Conservation (phyloP, 2,113 vertebrate species). For the Lipotes vexillifer region DNA sequence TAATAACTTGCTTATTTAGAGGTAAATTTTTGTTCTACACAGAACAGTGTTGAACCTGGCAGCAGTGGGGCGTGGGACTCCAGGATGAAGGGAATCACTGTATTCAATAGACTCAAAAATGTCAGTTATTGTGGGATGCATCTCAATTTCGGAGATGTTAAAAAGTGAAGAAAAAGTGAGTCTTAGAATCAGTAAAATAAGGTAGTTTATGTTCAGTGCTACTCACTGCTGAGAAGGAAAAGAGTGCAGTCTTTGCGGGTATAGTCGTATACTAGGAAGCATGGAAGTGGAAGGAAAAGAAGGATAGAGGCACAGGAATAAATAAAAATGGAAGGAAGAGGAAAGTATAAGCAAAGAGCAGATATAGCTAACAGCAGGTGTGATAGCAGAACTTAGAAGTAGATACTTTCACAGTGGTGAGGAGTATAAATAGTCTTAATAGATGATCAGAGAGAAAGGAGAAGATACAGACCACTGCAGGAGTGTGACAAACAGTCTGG, state of each 20-base stretch:
- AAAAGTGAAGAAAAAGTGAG: neutral
- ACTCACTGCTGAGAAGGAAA: neutral
- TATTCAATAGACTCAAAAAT: neutral
- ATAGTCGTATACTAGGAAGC: neutral
- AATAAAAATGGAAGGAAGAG: neutral
- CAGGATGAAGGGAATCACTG: neutral
- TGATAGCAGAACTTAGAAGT: neutral
- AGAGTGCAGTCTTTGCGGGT: neutral
- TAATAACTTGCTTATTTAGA: neutral
- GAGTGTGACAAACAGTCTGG: neutral
- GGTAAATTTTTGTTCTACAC: neutral
- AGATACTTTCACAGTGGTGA: neutral
- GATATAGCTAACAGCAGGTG: neutral
- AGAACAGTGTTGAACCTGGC: neutral
- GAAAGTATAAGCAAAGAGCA: neutral
- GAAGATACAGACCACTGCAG: neutral
- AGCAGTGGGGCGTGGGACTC: neutral
- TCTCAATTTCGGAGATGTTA: neutral
- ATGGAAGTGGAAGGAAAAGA: neutral
- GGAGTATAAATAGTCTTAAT: neutral
- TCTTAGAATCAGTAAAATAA: neutral
- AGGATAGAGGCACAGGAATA: neutral
- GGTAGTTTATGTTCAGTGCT: neutral
- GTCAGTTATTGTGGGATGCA: neutral
- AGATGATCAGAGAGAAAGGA: neutral